Evolutionary conservation across 2,797 vertebrate species (phyloP), one percentile per base, ranked within the genome.

Genomic region (Siniperca scherzeri): DNA sequence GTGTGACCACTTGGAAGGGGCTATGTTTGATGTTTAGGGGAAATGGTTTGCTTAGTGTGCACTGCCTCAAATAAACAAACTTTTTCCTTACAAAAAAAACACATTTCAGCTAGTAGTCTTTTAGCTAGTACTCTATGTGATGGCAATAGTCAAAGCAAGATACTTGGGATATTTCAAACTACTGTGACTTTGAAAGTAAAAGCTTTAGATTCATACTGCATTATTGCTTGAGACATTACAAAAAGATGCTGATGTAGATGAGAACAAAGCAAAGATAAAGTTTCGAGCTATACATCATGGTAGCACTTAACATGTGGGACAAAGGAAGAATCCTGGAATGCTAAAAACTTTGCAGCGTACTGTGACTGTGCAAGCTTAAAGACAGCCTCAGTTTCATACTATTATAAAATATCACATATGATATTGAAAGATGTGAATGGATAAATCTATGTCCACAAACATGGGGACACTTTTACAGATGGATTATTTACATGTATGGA

Each of bases 401-500:
- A 78, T 83, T 76, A 66, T 79, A 74, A 64, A 71, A 74, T 57
- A 81, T 76, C 60, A 72, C 73, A 72, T 69, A 85, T 71, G 52
- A 84, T 85, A 81, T 77, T 86, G 81, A 82, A 90, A 90, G 60
- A 92, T 91, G 83, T 91, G 87, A 94, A 91, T 77, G 60, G 71
- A 59, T 77, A 25, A 44, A 52, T 86, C 65, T 84, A 9, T 89
- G 87, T 84, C 80, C 30, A 62, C 74, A 74, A 68, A 86, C 62
- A 83, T 83, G 74, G 86, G 83, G 78, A 85, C 53, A 84, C 74
- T 90, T 92, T 90, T 92, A 88, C 77, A 82, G 80, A 84, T 85
- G 67, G 86, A 85, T 84, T 90, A 94, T 90, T 91, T 92, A 94
- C 88, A 86, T 91, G 83, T 93, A 84, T 85, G 82, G 75, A 92